phyloP scores from a whole-genome alignment of 2,113 vertebrate genomes.

The Coracopsis vasa region DNA sequence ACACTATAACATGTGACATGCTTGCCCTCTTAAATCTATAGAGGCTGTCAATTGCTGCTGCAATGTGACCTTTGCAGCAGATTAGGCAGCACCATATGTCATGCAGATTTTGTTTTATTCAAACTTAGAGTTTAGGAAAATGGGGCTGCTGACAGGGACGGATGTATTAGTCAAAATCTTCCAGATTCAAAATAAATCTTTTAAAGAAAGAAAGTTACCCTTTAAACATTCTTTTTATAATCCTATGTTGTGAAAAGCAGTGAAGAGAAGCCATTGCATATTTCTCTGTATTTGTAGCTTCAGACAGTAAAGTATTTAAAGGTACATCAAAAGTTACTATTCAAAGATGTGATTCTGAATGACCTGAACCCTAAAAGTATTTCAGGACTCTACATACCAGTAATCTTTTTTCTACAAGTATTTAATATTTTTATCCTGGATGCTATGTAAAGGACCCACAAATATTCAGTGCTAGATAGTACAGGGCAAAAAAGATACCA shows the following conservation, averaged over 20 bases:
- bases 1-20: not conserved
- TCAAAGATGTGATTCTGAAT: not conserved
- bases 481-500: not conserved
- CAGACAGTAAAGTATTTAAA: not conserved
- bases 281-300: not conserved
- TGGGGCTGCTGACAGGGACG: not conserved
- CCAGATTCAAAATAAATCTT: not conserved
- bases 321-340: not conserved
- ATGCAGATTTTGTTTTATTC: not conserved
- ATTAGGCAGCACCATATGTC: slow-evolving; percentile 16
- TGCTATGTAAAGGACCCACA: not conserved
- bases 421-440: not conserved
- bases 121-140: not conserved
- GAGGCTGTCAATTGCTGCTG: slow-evolving; percentile 2
- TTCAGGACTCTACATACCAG: not conserved
- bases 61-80: slow-evolving; percentile 35
- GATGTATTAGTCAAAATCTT: not conserved
- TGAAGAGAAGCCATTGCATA: not conserved
- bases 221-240: not conserved
- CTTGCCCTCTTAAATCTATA: slow-evolving; percentile 22
- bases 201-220: not conserved
- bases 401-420: not conserved
- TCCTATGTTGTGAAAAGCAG: not conserved
- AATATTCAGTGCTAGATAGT: not conserved
- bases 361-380: not conserved